Base-by-base conservation (phyloP, 2,113 vertebrate species). In the Tympanuchus pallidicinctus region DNA sequence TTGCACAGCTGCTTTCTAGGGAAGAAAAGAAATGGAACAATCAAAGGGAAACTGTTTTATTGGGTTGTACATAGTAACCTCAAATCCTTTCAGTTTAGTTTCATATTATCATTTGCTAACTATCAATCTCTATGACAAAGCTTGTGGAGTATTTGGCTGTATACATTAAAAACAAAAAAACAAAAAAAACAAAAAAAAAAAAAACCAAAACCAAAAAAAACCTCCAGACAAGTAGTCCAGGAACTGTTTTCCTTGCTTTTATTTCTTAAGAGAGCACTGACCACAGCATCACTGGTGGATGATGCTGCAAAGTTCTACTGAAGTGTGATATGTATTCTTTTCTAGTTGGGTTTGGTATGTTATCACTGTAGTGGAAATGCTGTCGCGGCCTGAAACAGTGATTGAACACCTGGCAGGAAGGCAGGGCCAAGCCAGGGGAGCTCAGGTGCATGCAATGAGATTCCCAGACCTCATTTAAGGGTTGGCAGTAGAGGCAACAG, bases 1-100 rank as follows among this genome's bases (percentile, higher is more conserved):
- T 64, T 80, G 86, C 52, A 78, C 40, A 28, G 56, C 67, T 72
- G 40, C 13, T 56, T 96, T 86, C 95, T 97, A 69, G 13, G 90
- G 36, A 90, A 83, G 45, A 71, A 94, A 90, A 61, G 9, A 64
- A 79, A 86, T 11, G 0, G 40, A 89, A 77, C 9, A 22, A 70
- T 92, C 77, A 90, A 74, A 71, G 14, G 12, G 67, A 42, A 92
- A 75, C n/a, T 50, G 14, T 67, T 86, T 78, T 54, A 71, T 16
- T 72, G 65, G 18, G 36, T 22, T 75, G 16, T 63, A 81, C 59
- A 74, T 27, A 71, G 19, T 24, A 82, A 87, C 52, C 15, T 85
- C 9, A 82, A 88, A 77, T 94, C 8, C 76, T 88, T 78, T n/a
- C 77, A 61, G 8, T 24, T 65, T 40, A 43, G 25, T 47, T 74